Evolutionary conservation across 1,140 invertebrate genomes (phyloP), one percentile per base, ranked within the genome.

Genomic region (Hyles vespertilio): DNA sequence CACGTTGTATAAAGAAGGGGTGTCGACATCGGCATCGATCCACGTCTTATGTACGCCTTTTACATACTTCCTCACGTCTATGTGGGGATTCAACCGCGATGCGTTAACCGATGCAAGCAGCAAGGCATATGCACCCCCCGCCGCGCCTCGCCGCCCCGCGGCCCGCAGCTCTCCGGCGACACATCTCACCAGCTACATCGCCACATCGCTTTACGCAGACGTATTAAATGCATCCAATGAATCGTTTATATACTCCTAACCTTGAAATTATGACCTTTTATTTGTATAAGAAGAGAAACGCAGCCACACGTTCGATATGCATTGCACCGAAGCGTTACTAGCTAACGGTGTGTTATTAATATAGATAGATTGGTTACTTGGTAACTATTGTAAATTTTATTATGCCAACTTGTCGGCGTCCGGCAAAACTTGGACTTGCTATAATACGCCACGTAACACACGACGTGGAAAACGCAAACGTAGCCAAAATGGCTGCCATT

Each of bases 11-110:
- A 61, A 53, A 58, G 72, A 62, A 71, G 67, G 77, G 72, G 72
- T 76, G 80, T 74, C 72, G 79, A 66, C 74, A 66, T 61, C 80
- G 69, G 63, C 75, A 87, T 85, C 81, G 84, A 87, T 87, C 82
- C 82, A 72, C 68, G 71, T 74, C 80, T 84, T 84, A 84, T 85
- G 64, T 87, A 78, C 78, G 69, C 65, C 73, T 72, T 61, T 81
- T 84, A 84, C 81, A 87, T 84, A 83, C 72, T 79, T 79, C 74
- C 74, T 80, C 79, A 71, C 72, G 68, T 61, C 72, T 84, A 81
- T 83, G 79, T 85, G 78, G 79, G 79, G 81, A 81, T 82, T 79
- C 72, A 77, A 84, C 77, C 74, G 80, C 77, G 79, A 84, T 86
- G 84, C 80, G 80, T 83, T 80, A 87, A 84, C 80, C 71, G 69